Base-by-base conservation (phyloP, 2,797 vertebrate genomes). In the Hypotaenidia philippensis region DNA sequence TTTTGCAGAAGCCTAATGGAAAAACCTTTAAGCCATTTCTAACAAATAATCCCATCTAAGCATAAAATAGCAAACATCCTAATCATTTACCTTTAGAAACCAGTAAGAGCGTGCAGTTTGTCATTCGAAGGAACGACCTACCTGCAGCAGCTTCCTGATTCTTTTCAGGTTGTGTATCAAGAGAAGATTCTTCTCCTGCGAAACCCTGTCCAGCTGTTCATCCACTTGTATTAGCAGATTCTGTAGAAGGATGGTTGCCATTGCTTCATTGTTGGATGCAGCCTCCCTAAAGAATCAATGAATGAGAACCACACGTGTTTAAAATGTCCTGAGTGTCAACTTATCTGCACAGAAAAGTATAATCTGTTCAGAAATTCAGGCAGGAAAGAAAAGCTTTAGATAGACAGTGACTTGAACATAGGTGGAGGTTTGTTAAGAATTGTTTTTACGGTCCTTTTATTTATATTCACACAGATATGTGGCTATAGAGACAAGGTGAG, bases 151-250 rank as follows among this genome's bases (percentile, higher is more conserved):
- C 95, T 99, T 99, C 57, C 98, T 99, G 87, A 99, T 99, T 96
- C 99, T 98, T 95, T 99, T 99, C 95, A 99, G 98, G 93, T 99
- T 99, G 98, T 99, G 99, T 90, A 99, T 98, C 80, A 99, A 98
- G 9, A 99, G 98, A 80, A 99, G 98, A 95, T 99, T 99, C 94
- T 98, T 99, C 95, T 99, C 99, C 91, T 99, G 98, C 1, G 98
- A 98, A 63, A 99, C 99, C 1, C 98, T 95, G 38, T 98, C 98
- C 71, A 98, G 96, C 75, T 99, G 98, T 22, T 98, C 98, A 31
- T 99, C 99, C 97, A 99, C 93, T 96, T 99, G 99, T 90, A 98
- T 98, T 81, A 99, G 95, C 87, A 99, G 97, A 93, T 99, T 99
- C 93, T 98, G 98, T 91, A 99, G 98, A 59, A 99, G 98, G 91